Conservation (phyloP, 2,113 vertebrate species). For the Pica pica region DNA sequence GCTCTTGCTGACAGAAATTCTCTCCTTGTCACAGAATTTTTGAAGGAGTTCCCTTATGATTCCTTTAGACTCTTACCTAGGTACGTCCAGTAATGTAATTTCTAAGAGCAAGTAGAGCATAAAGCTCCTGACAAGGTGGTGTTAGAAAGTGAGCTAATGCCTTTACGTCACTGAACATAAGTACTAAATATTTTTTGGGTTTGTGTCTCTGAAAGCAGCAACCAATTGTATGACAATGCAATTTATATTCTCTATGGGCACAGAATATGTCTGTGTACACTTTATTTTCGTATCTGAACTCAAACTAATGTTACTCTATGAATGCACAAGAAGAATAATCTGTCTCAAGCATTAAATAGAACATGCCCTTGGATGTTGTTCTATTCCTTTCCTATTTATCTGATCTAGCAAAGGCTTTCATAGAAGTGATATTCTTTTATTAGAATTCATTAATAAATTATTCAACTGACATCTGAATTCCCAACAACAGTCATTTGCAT, state of each 20-base stretch:
- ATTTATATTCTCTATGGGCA: not conserved
- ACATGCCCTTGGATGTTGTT: not conserved
- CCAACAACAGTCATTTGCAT: not conserved
- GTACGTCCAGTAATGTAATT: not conserved
- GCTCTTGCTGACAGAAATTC: not conserved
- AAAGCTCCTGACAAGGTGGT: not conserved
- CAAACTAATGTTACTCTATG: not conserved
- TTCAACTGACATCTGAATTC: not conserved
- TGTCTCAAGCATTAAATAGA: not conserved
- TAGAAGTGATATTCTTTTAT: not conserved
- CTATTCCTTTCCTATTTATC: not conserved
- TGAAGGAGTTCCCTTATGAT: not conserved
- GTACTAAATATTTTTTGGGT: not conserved
- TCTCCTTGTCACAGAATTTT: not conserved
- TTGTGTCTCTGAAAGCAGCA: not conserved
- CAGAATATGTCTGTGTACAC: accelerated
- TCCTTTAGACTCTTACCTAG: not conserved
- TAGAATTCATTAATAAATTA: not conserved
- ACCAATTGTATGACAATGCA: not conserved
- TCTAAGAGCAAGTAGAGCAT: not conserved
- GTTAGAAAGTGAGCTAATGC: not conserved
- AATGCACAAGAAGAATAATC: not conserved
- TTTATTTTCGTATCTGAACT: not conserved
- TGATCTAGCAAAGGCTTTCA: not conserved
- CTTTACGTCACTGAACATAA: not conserved